A percentile compares a stretch with the other conserved stretches of the same genome.
These are phyloP conservation scores for Beroe forskalii DNA, from an alignment of 37 sponge, comb jelly and placozoan species.

Conservation along the genomic window DNA sequence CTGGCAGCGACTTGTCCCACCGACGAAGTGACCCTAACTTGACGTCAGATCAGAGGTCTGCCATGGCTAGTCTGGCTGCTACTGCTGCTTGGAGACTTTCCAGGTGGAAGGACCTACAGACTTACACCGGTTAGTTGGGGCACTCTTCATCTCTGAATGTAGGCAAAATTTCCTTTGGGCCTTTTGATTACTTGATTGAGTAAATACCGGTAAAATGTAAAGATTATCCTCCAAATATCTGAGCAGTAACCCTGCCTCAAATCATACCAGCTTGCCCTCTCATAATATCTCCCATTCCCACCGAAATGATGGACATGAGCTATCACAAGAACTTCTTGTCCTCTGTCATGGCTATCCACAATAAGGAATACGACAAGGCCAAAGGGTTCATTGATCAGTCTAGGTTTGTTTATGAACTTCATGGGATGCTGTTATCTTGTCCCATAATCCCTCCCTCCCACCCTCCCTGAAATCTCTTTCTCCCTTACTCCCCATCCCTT, in stretches of 20 bases:
- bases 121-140: conserved; percentile 4
- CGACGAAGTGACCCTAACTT: neutral
- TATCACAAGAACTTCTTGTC: conserved; percentile 89
- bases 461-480: no score
- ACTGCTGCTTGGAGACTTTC: conserved; percentile 92
- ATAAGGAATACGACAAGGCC: conserved; percentile 69
- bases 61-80: conserved; percentile 88
- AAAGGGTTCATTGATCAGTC: conserved; percentile 66
- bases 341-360: conserved; percentile 77
- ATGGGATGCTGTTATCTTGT: no score
- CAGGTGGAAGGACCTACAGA: neutral
- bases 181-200: no score
- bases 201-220: no score
- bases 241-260: no score
- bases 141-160: no score
- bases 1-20: conserved; percentile 6
- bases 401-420: no score
- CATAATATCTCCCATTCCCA: neutral
- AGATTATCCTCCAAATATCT: no score
- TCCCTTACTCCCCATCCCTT: no score
- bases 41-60: conserved; percentile 6
- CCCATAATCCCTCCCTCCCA: no score
- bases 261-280: no score
- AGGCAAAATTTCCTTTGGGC: no score
- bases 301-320: conserved; percentile 65